phyloP scores from a whole-genome alignment of 2,797 vertebrate genomes.

The Arrhamphus sclerolepis region DNA sequence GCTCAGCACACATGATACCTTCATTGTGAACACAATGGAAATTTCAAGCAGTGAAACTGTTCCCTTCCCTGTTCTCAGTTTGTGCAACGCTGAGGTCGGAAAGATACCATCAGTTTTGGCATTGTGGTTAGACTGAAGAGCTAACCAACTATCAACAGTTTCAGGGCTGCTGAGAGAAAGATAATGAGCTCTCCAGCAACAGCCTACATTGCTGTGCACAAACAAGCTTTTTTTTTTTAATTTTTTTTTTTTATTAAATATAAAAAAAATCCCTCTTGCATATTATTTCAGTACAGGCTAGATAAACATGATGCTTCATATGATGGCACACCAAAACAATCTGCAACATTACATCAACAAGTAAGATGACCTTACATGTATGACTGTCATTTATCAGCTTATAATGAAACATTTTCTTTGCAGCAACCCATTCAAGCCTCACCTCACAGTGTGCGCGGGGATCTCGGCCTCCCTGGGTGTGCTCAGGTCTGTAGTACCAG shows the following conservation, averaged over 20 bases:
- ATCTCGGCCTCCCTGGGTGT: constrained; percentile 97
- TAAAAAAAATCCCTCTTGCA: constrained; percentile 14
- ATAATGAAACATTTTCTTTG: constrained; percentile 3
- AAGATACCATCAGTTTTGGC: constrained; percentile 38
- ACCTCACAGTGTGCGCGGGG: constrained; percentile 96
- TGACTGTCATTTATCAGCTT: constrained; percentile 13
- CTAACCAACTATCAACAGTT: constrained; percentile 37
- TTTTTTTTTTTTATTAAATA: too few relatives aligned
- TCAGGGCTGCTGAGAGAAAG: constrained; percentile 37
- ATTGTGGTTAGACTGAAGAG: constrained; percentile 31
- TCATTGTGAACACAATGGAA: constrained; percentile 6
- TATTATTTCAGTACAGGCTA: constrained; percentile 1
- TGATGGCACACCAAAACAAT: too few relatives aligned
- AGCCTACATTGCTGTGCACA: constrained; percentile 1
- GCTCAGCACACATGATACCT: background rate
- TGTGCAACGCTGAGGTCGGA: constrained; percentile 12
- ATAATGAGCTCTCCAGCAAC: constrained; percentile 52
- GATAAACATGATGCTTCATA: too few relatives aligned
- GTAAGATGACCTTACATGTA: background rate
- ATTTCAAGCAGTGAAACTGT: constrained; percentile 10
- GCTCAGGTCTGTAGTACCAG: constrained; percentile 99
- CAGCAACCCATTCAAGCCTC: constrained; percentile 58
- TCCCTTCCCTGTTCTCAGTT: constrained; percentile 11
- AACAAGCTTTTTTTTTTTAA: background rate
- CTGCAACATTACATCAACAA: too few relatives aligned